phyloP scores from a whole-genome alignment of 2,888 invertebrate species.

The Mythimna loreyi region DNA sequence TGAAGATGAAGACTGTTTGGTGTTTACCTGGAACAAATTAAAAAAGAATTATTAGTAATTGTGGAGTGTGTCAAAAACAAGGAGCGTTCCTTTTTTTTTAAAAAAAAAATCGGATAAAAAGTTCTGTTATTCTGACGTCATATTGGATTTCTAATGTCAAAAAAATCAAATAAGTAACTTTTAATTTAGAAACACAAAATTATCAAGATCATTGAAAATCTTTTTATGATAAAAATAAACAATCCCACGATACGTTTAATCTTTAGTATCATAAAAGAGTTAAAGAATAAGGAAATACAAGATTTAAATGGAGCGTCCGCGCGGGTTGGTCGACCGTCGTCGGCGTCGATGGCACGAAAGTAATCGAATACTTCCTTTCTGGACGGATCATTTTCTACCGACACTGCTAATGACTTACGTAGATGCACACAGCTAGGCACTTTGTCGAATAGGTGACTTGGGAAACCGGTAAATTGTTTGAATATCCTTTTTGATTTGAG shows the following conservation, averaged over 20 bases:
- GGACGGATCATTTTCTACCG: slow-evolving; percentile 53
- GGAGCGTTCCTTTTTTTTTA: neutral
- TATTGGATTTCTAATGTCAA: neutral
- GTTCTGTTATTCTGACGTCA: slow-evolving; percentile 1
- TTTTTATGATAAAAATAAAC: slow-evolving; percentile 6
- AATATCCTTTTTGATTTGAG: slow-evolving; percentile 22
- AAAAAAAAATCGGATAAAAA: neutral
- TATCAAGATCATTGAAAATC: neutral
- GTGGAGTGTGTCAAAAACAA: neutral
- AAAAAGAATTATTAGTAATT: slow-evolving; percentile 41
- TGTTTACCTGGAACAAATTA: slow-evolving; percentile 66
- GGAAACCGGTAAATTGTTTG: slow-evolving; percentile 10
- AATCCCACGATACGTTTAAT: slow-evolving; percentile 1
- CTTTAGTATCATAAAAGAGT: neutral
- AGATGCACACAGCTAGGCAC: slow-evolving; percentile 24
- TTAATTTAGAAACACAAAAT: neutral
- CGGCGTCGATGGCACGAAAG: slow-evolving; percentile 39
- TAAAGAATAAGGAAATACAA: slow-evolving; percentile 45
- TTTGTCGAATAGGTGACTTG: slow-evolving; percentile 17
- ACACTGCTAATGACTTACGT: slow-evolving; percentile 48
- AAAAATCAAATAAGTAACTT: neutral
- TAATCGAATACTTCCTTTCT: slow-evolving; percentile 63
- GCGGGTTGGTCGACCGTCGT: slow-evolving; percentile 1
- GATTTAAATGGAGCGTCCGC: slow-evolving; percentile 32
- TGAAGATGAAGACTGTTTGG: slow-evolving; percentile 23